phyloP scores from a whole-genome alignment of 2,113 vertebrate species.

The Cyanistes caeruleus region DNA sequence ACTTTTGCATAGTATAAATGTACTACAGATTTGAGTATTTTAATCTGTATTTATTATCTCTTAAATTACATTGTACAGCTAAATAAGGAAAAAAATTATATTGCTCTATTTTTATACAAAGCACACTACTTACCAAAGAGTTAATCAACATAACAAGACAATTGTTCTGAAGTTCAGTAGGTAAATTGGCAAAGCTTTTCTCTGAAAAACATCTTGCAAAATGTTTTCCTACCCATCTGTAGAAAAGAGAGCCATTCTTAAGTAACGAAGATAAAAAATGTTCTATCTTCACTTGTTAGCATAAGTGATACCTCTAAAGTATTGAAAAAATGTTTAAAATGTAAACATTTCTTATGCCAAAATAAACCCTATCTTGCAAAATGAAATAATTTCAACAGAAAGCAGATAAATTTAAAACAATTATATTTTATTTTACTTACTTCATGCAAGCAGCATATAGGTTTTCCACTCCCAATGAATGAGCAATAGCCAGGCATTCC shows the following conservation, averaged over 20 bases:
- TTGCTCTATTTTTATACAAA: neutral
- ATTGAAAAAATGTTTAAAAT: constrained; percentile 20
- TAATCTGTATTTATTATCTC: neutral
- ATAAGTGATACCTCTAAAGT: neutral
- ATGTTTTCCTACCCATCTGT: constrained; percentile 89
- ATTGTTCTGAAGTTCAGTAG: constrained; percentile 85
- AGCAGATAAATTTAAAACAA: neutral
- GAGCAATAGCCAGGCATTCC: constrained; percentile 89
- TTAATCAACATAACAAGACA: constrained; percentile 83
- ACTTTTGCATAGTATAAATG: neutral
- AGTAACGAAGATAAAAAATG: constrained; percentile 1
- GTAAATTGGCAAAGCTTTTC: constrained; percentile 87
- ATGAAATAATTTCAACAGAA: constrained; percentile 8
- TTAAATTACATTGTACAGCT: neutral
- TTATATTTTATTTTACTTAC: constrained; percentile 76
- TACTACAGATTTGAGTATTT: neutral
- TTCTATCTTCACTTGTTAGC: neutral
- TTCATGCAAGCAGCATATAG: constrained; percentile 86
- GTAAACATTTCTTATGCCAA: neutral
- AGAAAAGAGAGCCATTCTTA: constrained; percentile 47
- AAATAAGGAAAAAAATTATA: neutral
- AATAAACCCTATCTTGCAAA: neutral
- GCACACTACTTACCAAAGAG: constrained; percentile 83
- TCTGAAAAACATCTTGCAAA: constrained; percentile 92
- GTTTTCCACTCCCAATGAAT: constrained; percentile 83